Base-by-base conservation (phyloP, 2,888 invertebrate genomes). In the Lottia gigantea region DNA sequence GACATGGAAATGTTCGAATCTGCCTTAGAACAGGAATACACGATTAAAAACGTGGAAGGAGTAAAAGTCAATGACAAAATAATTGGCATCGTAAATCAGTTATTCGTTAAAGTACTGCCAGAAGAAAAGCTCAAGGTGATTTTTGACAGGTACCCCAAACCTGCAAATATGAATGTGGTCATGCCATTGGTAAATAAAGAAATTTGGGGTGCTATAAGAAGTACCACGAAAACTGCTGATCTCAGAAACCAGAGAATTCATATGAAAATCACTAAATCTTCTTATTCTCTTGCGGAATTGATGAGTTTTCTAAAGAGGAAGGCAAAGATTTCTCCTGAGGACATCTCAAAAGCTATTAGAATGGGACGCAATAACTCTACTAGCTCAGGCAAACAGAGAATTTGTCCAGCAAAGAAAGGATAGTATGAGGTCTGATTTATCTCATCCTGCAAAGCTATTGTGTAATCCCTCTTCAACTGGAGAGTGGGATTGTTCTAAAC, bases 341-440 rank as follows among this genome's bases (percentile, higher is more conserved):
- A 49, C 16, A 49, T 49, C n/a, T 49, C 49, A 49, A 49, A 49
- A 19, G 49, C 49, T 15, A n/a, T 49, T 19, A 49, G 49, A 49
- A 49, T 49, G 49, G n/a, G 49, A 49, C 15, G 19, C n/a, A 6
- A 49, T 49, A 19, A 49, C 49, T 49, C 16, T 49, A 16, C 19
- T 49, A 19, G 49, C 49, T n/a, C 49, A 49, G 49, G 16, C 49
- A 12, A 49, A 49, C 15, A 14, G 19, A n/a, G n/a, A 49, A 49
- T 49, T 49, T 8, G 19, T 11, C 8, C 49, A 49, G 19, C 16
- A 15, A 11, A 49, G 49, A 49, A 49, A 49, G 15, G 49, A 49
- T 1, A 49, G n/a, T 49, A n/a, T 49, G 49, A n/a, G 49, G 11
- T 19, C 49, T n/a, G 49, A 49, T 49, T 49, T 49, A 19, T 15